These are phyloP conservation scores for Callosobruchus maculatus DNA, from an alignment of 2,888 invertebrate species.

Conservation along the genomic window DNA sequence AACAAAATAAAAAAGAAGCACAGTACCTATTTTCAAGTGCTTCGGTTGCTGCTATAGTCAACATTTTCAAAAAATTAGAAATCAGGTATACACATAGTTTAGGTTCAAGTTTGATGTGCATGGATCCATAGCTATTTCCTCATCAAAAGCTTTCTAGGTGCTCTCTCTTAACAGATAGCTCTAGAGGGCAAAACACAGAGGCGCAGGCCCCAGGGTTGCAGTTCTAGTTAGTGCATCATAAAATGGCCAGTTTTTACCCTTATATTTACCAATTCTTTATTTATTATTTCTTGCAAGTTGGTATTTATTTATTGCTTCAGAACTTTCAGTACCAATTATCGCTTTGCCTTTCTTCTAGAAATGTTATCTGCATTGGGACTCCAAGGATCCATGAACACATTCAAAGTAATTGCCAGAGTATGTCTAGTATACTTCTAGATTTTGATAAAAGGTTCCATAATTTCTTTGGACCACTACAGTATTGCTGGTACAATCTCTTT, in stretches of 20 bases:
- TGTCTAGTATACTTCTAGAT: constrained; percentile 71
- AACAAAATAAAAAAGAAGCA: constrained; percentile 77
- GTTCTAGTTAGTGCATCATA: too few relatives aligned
- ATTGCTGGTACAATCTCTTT: constrained; percentile 85
- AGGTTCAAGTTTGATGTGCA: too few relatives aligned
- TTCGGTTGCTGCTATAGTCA: constrained; percentile 61
- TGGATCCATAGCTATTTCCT: too few relatives aligned
- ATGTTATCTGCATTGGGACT: constrained; percentile 81
- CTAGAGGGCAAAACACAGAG: too few relatives aligned
- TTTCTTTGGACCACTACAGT: constrained; percentile 63
- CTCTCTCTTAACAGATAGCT: too few relatives aligned
- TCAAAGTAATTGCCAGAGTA: constrained; percentile 41
- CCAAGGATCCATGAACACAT: constrained; percentile 77
- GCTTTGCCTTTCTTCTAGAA: constrained; percentile 49
- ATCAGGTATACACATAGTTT: constrained; percentile 50
- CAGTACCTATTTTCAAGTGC: constrained; percentile 80
- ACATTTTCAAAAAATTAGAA: constrained; percentile 58
- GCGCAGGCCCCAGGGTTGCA: too few relatives aligned
- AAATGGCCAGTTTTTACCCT: too few relatives aligned
- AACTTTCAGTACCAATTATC: too few relatives aligned
- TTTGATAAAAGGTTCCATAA: constrained; percentile 71
- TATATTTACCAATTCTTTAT: too few relatives aligned
- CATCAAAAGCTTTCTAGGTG: too few relatives aligned
- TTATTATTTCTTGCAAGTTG: too few relatives aligned
- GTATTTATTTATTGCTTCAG: too few relatives aligned